phyloP scores from a whole-genome alignment of 1,140 invertebrate genomes.

The Neodiprion fabricii region DNA sequence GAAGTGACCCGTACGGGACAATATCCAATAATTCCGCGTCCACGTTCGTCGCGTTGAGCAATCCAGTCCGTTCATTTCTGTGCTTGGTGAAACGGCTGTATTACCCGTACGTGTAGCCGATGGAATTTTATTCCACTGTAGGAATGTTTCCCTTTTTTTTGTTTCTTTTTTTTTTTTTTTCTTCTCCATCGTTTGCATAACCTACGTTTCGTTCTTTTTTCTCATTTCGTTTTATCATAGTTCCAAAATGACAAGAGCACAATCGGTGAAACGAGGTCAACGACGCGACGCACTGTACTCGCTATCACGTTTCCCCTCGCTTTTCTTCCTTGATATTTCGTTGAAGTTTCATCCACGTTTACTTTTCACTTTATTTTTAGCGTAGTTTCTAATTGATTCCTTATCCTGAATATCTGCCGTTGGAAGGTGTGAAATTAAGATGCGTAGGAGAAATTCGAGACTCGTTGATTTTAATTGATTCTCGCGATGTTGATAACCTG shows the following conservation, averaged over 20 bases:
- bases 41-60: neutral
- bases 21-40: neutral
- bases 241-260: neutral
- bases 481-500: neutral
- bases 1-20: neutral
- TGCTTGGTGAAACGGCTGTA: neutral
- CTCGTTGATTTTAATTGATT: no score
- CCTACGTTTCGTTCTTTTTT: neutral
- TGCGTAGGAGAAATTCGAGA: no score
- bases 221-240: neutral
- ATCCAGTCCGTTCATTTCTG: neutral
- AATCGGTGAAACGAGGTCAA: constrained; percentile 3
- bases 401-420: no score
- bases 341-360: neutral
- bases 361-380: no score
- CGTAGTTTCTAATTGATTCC: no score
- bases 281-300: neutral
- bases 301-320: neutral
- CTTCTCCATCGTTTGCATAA: neutral
- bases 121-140: neutral
- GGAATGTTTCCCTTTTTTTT: neutral
- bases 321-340: neutral
- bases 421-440: no score
- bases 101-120: neutral
- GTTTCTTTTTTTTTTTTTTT: neutral